Conservation (phyloP, 2,888 invertebrate species). For the Agriotes lineatus region DNA sequence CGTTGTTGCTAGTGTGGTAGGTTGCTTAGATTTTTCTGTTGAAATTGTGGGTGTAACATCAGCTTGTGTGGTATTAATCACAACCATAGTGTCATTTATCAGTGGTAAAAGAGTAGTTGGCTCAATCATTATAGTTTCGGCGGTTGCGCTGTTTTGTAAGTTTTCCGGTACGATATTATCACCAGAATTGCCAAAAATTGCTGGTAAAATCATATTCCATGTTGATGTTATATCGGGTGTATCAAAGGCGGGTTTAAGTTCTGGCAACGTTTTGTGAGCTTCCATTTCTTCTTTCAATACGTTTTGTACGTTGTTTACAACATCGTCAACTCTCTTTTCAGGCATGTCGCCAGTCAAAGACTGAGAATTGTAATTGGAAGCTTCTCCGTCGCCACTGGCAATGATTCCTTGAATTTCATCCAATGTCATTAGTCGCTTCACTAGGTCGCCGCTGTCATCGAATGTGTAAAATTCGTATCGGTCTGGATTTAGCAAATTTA, state of each 20-base stretch:
- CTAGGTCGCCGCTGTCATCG: slow-evolving; percentile 84
- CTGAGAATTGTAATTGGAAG: slow-evolving; percentile 67
- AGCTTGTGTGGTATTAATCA: background rate
- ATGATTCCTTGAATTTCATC: slow-evolving; percentile 88
- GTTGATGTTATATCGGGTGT: slow-evolving; percentile 81
- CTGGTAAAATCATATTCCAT: slow-evolving; percentile 86
- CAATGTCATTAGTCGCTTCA: slow-evolving; percentile 86
- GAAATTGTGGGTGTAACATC: background rate
- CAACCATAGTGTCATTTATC: slow-evolving; percentile 2
- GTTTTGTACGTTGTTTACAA: slow-evolving; percentile 86
- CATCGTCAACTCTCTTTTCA: slow-evolving; percentile 80
- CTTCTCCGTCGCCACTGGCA: slow-evolving; percentile 83
- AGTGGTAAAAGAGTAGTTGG: slow-evolving; percentile 43
- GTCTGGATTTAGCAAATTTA: slow-evolving; percentile 83
- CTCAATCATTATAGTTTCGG: slow-evolving; percentile 62
- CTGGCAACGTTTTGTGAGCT: slow-evolving; percentile 67
- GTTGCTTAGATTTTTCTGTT: background rate
- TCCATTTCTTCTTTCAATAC: slow-evolving; percentile 85
- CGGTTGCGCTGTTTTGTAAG: slow-evolving; percentile 54
- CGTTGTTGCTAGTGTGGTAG: background rate
- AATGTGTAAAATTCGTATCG: slow-evolving; percentile 90
- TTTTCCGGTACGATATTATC: slow-evolving; percentile 60
- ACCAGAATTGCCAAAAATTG: slow-evolving; percentile 76
- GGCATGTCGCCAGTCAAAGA: slow-evolving; percentile 62
- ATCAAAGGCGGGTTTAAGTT: slow-evolving; percentile 70